Evolutionary conservation across 2,113 vertebrate genomes (phyloP).

Genomic region (Rhea americana): DNA sequence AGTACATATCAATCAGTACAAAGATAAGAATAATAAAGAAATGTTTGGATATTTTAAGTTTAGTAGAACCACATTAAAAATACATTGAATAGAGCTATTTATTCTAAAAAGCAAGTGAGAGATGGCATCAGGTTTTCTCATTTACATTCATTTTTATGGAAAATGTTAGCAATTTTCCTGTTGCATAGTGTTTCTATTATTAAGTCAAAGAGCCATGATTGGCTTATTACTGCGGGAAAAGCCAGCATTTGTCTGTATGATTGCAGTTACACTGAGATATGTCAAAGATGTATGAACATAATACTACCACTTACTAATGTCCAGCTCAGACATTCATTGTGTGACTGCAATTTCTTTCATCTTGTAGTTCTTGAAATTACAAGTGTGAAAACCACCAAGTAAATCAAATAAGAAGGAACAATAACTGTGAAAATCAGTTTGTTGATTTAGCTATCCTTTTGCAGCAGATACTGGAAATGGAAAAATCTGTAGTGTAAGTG

Average conservation of each 20-base stretch:
- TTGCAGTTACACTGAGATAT: slow-evolving; percentile 45
- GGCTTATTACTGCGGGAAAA: slow-evolving; percentile 66
- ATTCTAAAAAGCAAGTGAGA: slow-evolving; percentile 15
- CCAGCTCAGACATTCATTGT: slow-evolving; percentile 55
- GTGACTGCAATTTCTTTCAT: slow-evolving; percentile 56
- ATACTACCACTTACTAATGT: slow-evolving; percentile 65
- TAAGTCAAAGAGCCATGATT: slow-evolving; percentile 52
- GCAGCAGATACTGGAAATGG: slow-evolving; percentile 40
- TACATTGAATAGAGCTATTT: not conserved
- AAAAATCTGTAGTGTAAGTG: slow-evolving; percentile 32
- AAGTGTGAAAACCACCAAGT: slow-evolving; percentile 59
- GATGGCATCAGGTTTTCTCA: slow-evolving; percentile 28
- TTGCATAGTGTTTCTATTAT: slow-evolving; percentile 51
- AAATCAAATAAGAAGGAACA: slow-evolving; percentile 70
- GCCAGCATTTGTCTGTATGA: slow-evolving; percentile 36
- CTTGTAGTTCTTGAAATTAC: slow-evolving; percentile 70
- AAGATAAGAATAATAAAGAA: slow-evolving; percentile 4
- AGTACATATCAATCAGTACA: not conserved
- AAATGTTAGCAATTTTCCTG: slow-evolving; percentile 52
- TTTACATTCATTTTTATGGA: slow-evolving; percentile 57
- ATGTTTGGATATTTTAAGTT: not conserved
- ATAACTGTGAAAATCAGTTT: slow-evolving; percentile 69
- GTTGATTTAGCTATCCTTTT: slow-evolving; percentile 52
- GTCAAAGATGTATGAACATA: slow-evolving; percentile 64
- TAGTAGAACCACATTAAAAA: slow-evolving; percentile 32